These are phyloP conservation scores for Limnodromus scolopaceus DNA, from an alignment of 2,797 vertebrate species.

Conservation along the genomic window DNA sequence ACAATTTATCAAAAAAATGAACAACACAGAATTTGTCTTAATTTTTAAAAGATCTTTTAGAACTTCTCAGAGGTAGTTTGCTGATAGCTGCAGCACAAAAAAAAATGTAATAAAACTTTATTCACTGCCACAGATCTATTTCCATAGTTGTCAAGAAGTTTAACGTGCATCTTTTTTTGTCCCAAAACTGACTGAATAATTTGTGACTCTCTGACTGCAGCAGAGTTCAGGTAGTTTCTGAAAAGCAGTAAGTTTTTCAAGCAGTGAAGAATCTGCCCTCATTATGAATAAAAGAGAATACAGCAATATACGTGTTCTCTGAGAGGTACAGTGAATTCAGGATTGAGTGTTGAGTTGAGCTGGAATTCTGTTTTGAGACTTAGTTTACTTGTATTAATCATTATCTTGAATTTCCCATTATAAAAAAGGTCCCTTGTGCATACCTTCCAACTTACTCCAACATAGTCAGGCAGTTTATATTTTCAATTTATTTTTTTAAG, in stretches of 20 bases:
- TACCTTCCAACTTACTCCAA: background rate
- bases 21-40: constrained; percentile 27
- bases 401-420: background rate
- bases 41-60: constrained; percentile 26
- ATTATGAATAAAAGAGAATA: background rate
- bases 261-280: background rate
- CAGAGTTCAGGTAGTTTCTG: background rate
- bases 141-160: background rate
- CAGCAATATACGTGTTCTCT: background rate
- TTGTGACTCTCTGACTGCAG: background rate
- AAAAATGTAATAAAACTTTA: constrained; percentile 19
- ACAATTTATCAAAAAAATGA: constrained; percentile 43
- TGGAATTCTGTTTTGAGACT: background rate
- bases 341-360: background rate
- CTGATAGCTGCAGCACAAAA: constrained; percentile 26
- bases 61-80: constrained; percentile 4
- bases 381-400: background rate
- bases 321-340: background rate
- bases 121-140: background rate
- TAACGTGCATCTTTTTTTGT: background rate
- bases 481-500: background rate
- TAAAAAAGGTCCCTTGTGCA: background rate
- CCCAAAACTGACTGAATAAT: background rate
- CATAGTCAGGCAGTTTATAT: background rate
- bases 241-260: background rate